phyloP scores from a whole-genome alignment of 2,113 vertebrate species.

The Thymallus thymallus region DNA sequence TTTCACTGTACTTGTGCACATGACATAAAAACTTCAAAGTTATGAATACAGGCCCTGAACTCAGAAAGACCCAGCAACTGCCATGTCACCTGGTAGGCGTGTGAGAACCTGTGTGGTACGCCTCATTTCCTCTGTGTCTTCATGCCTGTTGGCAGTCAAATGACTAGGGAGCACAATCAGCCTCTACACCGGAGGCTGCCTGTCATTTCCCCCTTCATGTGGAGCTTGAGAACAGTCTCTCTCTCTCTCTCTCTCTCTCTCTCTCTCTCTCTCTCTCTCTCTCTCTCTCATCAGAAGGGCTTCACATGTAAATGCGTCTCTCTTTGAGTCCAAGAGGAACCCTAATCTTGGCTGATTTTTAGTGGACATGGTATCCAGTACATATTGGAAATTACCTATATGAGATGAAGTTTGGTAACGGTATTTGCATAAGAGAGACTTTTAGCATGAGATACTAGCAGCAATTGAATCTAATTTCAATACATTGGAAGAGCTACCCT shows the following conservation, averaged over 20 bases:
- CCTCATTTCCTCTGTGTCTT: conserved; percentile 68
- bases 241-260: too few species aligned
- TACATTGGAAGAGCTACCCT: conserved; percentile 23
- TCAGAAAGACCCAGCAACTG: conserved; percentile 56
- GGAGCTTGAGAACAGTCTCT: conserved; percentile 5
- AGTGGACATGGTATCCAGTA: background rate
- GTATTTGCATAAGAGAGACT: too few species aligned
- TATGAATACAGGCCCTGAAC: too few species aligned
- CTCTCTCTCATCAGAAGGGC: too few species aligned
- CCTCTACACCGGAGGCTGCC: conserved; percentile 57
- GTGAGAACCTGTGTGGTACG: conserved; percentile 60
- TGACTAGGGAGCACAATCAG: conserved; percentile 62
- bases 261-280: too few species aligned
- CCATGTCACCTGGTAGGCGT: conserved; percentile 55
- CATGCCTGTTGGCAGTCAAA: conserved; percentile 65
- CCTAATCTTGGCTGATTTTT: background rate
- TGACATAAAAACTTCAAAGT: too few species aligned
- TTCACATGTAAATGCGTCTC: too few species aligned
- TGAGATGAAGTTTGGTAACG: background rate
- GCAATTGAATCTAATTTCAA: conserved; percentile 32
- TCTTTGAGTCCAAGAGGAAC: too few species aligned
- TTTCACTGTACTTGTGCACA: too few species aligned
- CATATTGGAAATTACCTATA: background rate
- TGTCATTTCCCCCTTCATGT: conserved; percentile 45
- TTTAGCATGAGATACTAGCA: conserved; percentile 14